A percentile compares a stretch with the other conserved stretches of the same genome.
Evolutionary conservation across 2,113 vertebrate species (phyloP).

Genomic region (Channa argus): DNA sequence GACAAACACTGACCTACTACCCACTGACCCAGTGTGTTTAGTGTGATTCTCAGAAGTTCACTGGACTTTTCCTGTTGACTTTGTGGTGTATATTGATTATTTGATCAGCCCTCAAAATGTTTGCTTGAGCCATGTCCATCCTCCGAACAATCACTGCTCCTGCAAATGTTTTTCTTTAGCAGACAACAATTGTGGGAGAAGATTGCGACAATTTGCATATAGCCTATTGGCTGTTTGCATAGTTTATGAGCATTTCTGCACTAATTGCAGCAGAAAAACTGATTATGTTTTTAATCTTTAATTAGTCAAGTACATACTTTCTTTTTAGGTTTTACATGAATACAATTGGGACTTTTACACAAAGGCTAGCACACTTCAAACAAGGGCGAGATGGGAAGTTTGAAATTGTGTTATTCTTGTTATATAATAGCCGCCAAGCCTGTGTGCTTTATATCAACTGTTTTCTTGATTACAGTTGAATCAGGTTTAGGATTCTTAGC

Average conservation of each 20-base stretch:
- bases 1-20: not conserved
- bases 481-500: not conserved
- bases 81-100: conserved; percentile 43
- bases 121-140: conserved; percentile 11
- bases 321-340: no score
- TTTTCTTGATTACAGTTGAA: not conserved
- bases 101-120: conserved; percentile 13
- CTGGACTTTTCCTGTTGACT: conserved; percentile 36
- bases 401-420: not conserved
- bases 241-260: not conserved
- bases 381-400: no score
- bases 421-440: not conserved
- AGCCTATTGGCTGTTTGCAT: not conserved
- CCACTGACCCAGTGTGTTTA: not conserved
- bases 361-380: no score
- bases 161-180: not conserved
- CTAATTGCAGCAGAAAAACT: not conserved
- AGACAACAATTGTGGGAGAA: not conserved
- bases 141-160: not conserved
- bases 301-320: no score
- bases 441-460: not conserved
- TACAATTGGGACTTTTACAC: no score
- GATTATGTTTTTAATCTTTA: not conserved
- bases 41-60: not conserved
- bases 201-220: not conserved